Evolutionary conservation across 2,797 vertebrate genomes (phyloP).

Genomic region (Hippoglossus hippoglossus): DNA sequence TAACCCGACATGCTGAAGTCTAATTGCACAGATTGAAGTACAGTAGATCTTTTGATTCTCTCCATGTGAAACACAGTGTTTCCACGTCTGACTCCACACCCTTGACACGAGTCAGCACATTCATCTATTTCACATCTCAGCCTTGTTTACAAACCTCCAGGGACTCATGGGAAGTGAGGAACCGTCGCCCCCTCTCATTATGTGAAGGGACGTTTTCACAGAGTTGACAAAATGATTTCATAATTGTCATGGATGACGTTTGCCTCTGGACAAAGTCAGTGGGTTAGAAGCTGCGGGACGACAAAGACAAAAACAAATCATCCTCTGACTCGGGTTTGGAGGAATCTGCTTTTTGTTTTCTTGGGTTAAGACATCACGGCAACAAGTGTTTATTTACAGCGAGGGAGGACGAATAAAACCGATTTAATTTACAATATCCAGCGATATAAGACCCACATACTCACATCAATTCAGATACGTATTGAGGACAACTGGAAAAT

Average conservation of each 20-base stretch:
- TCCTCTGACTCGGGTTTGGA: constrained; percentile 22
- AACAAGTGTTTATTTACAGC: constrained; percentile 15
- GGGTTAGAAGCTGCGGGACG: constrained; percentile 11
- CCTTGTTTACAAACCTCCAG: constrained; percentile 74
- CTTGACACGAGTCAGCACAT: constrained; percentile 55
- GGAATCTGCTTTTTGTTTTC: constrained; percentile 37
- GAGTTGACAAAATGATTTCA: no score
- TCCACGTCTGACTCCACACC: constrained; percentile 51
- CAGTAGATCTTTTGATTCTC: constrained; percentile 69
- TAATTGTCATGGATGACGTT: constrained; percentile 36
- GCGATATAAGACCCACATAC: neutral
- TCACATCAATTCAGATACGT: neutral
- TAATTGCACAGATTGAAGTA: constrained; percentile 63
- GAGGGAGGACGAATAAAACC: neutral
- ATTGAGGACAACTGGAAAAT: no score
- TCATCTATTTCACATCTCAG: constrained; percentile 65
- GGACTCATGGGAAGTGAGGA: constrained; percentile 62
- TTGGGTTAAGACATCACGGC: constrained; percentile 8
- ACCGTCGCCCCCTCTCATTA: constrained; percentile 57
- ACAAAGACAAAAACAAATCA: constrained; percentile 43
- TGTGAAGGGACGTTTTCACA: constrained; percentile 23
- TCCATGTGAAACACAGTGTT: constrained; percentile 55
- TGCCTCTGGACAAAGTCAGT: constrained; percentile 40
- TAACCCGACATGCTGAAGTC: constrained; percentile 51
- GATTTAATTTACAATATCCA: neutral